These are phyloP conservation scores for Glaucomys volans DNA, from an alignment of 2,113 vertebrate genomes.

Conservation along the genomic window DNA sequence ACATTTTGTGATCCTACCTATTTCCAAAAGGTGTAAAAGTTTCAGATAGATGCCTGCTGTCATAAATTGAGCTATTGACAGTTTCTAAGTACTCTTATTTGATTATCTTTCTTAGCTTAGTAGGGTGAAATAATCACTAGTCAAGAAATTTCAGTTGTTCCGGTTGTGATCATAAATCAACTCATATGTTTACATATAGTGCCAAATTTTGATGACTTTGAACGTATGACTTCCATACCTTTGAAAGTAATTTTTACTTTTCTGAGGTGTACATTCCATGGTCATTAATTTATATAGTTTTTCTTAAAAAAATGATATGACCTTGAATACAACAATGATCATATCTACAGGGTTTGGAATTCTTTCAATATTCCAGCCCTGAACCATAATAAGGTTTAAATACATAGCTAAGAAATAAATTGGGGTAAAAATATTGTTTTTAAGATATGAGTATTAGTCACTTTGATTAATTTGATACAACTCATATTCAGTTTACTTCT, in stretches of 20 bases:
- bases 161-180: constrained; percentile 8
- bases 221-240: not conserved
- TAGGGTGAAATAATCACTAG: not conserved
- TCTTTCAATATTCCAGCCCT: not conserved
- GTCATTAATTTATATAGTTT: not conserved
- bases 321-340: not conserved
- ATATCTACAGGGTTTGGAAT: not conserved
- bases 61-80: not conserved
- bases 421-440: not conserved
- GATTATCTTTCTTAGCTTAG: constrained; percentile 14
- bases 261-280: not conserved
- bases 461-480: constrained; percentile 40
- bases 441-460: not conserved
- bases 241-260: constrained; percentile 39
- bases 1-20: not conserved
- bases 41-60: not conserved
- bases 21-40: not conserved
- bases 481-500: not conserved
- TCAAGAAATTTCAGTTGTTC: not conserved
- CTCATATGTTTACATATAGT: not conserved
- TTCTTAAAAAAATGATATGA: not conserved
- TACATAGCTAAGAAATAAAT: not conserved
- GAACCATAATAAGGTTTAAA: not conserved
- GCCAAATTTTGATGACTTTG: not conserved
- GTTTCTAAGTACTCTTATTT: not conserved